phyloP scores from a whole-genome alignment of 2,113 vertebrate species.

The Crotophaga sulcirostris region DNA sequence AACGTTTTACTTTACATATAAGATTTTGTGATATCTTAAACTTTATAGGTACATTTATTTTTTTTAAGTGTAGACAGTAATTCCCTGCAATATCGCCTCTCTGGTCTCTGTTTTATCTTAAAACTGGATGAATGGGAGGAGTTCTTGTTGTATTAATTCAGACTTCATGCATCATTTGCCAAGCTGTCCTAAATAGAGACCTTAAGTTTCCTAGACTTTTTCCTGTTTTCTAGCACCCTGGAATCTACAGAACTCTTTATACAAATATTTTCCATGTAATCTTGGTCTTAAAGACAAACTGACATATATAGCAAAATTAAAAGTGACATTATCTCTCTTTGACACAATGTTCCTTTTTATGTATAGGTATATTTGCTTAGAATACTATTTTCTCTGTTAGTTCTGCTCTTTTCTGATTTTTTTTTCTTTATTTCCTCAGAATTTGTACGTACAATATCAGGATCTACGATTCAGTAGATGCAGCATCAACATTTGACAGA shows the following conservation, averaged over 20 bases:
- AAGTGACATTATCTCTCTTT: neutral
- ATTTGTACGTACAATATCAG: neutral
- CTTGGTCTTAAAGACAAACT: neutral
- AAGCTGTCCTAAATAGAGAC: neutral
- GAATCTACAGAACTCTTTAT: neutral
- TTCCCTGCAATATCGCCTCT: neutral
- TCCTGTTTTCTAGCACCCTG: neutral
- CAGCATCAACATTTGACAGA: neutral
- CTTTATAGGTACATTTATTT: neutral
- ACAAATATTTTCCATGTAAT: neutral
- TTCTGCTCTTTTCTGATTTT: neutral
- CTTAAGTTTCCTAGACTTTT: neutral
- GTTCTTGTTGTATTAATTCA: neutral
- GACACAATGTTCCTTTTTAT: neutral
- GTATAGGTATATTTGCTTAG: neutral
- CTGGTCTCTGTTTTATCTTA: neutral
- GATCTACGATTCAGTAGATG: neutral
- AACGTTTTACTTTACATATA: neutral
- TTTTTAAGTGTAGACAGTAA: neutral
- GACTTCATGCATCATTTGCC: neutral
- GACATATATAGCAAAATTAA: neutral
- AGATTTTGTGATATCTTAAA: neutral
- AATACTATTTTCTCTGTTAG: neutral
- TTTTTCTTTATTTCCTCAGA: neutral
- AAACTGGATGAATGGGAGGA: neutral